Base-by-base conservation (phyloP, 2,797 vertebrate species). In the Carcharodon carcharias region DNA sequence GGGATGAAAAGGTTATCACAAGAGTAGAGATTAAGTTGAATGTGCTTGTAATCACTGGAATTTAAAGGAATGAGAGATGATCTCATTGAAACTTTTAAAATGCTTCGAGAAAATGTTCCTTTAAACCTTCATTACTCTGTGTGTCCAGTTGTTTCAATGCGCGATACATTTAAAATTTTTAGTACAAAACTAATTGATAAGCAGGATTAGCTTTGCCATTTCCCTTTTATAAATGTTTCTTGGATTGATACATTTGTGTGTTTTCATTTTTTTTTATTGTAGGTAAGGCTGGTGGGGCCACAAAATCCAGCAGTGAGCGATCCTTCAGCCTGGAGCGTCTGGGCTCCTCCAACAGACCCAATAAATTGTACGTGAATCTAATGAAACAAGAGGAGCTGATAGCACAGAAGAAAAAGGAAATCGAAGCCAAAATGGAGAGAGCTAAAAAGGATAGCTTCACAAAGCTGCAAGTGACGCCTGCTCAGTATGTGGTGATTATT, bases 361-460 rank as follows among this genome's bases (percentile, higher is more conserved):
- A 98, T 71, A 99, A 99, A 97, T 98, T 98, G 91, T 99, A 98
- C 58, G 97, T 98, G 97, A 99, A 99, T 96, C 99, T 99, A 54
- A 98, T 99, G 67, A 98, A 98, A 35, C 99, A 99, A 96, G 99
- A 99, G 97, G 99, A 99, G 97, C 97, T 99, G 50, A 99, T 99
- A 0, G 99, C 99, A 0, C 98, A 99, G 97, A 99, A 99, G 94
- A 99, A 99, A 96, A 97, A 98, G 67, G 99, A 99, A 92, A 99
- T 99, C 1, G 99, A 99, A 96, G 99, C 98, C 85, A 98, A 98
- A 96, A 97, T 99, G 98, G 99, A 98, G 96, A 98, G 99, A 97
- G 98, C 98, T 0, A 98, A 98, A 92, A 97, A 97, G 96, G 98
- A 96, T 45, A 97, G 97, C 4, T 97, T 98, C 96, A 93, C 97